Percentiles rank a stretch among this genome's conserved stretches.
Conservation (phyloP, 1,140 invertebrate species). For the Bombus breviceps region DNA sequence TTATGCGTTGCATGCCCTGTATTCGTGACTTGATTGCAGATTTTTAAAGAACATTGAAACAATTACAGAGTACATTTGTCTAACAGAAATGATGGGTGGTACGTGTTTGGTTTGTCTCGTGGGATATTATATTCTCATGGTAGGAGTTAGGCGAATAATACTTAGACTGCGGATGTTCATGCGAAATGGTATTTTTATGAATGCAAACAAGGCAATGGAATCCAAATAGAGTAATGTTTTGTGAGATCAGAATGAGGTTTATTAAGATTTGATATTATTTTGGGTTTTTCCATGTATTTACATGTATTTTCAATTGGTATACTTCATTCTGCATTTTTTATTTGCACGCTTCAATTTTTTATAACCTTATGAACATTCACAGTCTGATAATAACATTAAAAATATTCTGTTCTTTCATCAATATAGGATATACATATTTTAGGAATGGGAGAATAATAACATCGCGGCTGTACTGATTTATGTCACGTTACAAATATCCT, state of each 20-base stretch:
- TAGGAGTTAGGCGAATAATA: conserved; percentile 3
- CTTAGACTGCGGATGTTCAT: background rate
- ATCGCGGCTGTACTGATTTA: conserved; percentile 29
- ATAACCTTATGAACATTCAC: background rate
- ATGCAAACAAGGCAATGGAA: background rate
- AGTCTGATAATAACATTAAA: background rate
- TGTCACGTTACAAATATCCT: conserved; percentile 56
- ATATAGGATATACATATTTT: conserved; percentile 21
- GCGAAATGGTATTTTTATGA: background rate
- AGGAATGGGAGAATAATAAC: conserved; percentile 64
- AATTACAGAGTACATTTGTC: conserved; percentile 57
- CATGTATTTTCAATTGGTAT: background rate
- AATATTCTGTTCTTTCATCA: background rate
- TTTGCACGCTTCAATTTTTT: background rate
- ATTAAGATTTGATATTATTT: too few relatives aligned
- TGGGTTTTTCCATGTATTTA: too few relatives aligned
- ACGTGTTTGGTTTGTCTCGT: conserved; percentile 68
- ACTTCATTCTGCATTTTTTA: background rate
- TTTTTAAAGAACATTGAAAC: conserved; percentile 46
- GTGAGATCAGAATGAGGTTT: too few relatives aligned
- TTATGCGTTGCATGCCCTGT: background rate
- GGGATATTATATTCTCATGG: conserved; percentile 56
- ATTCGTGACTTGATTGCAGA: conserved; percentile 21
- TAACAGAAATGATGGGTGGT: conserved; percentile 59
- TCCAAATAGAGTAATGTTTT: too few relatives aligned